These are phyloP conservation scores for Remorina albescens DNA, from an alignment of 2,797 vertebrate genomes.

Conservation along the genomic window DNA sequence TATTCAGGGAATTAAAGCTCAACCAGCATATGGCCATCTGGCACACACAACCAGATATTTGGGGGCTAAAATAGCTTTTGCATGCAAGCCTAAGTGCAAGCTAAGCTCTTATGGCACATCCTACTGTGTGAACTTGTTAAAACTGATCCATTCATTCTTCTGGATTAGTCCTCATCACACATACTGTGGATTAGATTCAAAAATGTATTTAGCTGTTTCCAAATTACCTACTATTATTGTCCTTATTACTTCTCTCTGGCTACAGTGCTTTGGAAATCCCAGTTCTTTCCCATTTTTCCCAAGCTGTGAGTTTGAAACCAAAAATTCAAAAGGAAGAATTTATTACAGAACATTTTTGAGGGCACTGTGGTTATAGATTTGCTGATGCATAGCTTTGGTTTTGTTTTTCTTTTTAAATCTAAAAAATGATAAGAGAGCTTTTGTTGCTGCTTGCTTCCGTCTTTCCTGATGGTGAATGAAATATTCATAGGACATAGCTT, in stretches of 20 bases:
- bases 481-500: slow-evolving; percentile 76
- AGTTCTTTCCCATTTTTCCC: slow-evolving; percentile 10
- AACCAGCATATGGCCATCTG: slow-evolving; percentile 76
- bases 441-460: slow-evolving; percentile 19
- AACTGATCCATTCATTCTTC: slow-evolving; percentile 44
- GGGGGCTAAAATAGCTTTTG: slow-evolving; percentile 68
- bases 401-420: too few relatives aligned
- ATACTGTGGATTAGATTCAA: slow-evolving; percentile 37
- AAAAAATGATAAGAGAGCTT: slow-evolving; percentile 20
- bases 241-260: neutral
- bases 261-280: neutral
- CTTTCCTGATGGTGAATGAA: slow-evolving; percentile 67
- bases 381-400: slow-evolving; percentile 8
- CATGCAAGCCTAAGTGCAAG: slow-evolving; percentile 59
- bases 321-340: slow-evolving; percentile 21
- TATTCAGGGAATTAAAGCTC: slow-evolving; percentile 72
- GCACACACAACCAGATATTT: slow-evolving; percentile 71
- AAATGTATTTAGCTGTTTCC: slow-evolving; percentile 23
- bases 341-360: slow-evolving; percentile 6
- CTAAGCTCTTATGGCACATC: slow-evolving; percentile 64
- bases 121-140: slow-evolving; percentile 60
- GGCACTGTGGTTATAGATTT: slow-evolving; percentile 20
- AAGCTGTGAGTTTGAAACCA: slow-evolving; percentile 16
- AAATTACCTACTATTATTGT: slow-evolving; percentile 18
- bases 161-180: slow-evolving; percentile 32